Evolutionary conservation across 2,797 vertebrate genomes (phyloP), one percentile per base, ranked within the genome.

Genomic region (Sciaenops ocellatus): DNA sequence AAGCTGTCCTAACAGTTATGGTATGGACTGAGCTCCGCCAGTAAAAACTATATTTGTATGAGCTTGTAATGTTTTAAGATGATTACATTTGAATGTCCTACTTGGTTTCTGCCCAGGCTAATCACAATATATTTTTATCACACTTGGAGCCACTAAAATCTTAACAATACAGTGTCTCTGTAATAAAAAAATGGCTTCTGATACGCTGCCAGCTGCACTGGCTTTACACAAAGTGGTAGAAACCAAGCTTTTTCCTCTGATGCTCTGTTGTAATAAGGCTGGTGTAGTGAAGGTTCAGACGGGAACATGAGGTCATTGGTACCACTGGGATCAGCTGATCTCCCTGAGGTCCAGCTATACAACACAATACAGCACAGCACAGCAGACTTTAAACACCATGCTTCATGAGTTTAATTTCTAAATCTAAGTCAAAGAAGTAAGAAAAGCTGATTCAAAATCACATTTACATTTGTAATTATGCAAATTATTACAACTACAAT

Each of bases 221-320:
- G n/a, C 47, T 75, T 68, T 22, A 66, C 57, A 59, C 26, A 51
- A n/a, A 73, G 46, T 28, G n/a, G 48, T 4, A 68, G n/a, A 12
- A 55, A 62, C 60, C 34, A 63, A 76, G 63, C 2, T 12, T 52
- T 52, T 44, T 44, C 20, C 20, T 54, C 28, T 38, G 57, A 42
- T 56, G 61, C 52, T 74, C 69, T 62, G 57, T 15, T 83, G 59
- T 26, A 80, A 52, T 69, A 15, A 63, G 62, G 30, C 22, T 75
- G 15, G 50, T 24, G 24, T 18, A 22, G 44, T 38, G 18, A 17
- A 20, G 16, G 55, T 51, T 78, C 34, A 78, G 52, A 22, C 48
- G 28, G 65, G 46, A 51, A 68, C 22, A 56, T 41, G 52, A 50
- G 22, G 47, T 73, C 68, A 66, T 66, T 56, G 50, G 50, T 30